Evolutionary conservation across 2,113 vertebrate species (phyloP).

Genomic region (Heterotis niloticus): DNA sequence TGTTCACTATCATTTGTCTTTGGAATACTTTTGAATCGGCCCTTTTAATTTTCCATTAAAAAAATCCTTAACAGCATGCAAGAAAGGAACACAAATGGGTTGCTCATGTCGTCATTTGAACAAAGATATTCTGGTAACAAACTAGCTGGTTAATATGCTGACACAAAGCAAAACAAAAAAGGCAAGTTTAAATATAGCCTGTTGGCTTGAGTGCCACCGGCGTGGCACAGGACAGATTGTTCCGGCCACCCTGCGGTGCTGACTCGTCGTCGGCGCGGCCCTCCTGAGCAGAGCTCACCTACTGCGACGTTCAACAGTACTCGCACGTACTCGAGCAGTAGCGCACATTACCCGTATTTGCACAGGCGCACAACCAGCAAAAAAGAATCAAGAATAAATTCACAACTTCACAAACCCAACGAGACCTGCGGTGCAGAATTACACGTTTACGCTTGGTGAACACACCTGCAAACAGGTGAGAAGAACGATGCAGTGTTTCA

Average conservation of each 20-base stretch:
- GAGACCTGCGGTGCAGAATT: not conserved
- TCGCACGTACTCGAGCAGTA: not conserved
- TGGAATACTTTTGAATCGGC: too few relatives aligned
- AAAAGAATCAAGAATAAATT: not conserved
- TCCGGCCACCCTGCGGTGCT: not conserved
- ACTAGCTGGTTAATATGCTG: not conserved
- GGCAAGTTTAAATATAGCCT: conserved; percentile 5
- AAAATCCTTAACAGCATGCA: not conserved
- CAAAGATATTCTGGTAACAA: not conserved
- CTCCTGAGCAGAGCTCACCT: not conserved
- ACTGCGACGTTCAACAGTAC: not conserved
- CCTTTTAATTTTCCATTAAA: not conserved
- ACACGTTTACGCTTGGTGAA: not conserved
- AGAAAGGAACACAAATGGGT: not conserved
- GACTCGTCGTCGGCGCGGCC: not conserved
- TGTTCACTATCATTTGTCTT: too few relatives aligned
- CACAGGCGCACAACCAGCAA: not conserved
- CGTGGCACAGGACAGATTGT: not conserved
- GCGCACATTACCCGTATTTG: too few relatives aligned
- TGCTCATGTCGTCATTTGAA: not conserved
- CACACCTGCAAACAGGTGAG: not conserved
- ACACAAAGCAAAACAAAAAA: not conserved
- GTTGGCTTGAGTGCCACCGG: not conserved
- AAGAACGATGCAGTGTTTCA: not conserved
- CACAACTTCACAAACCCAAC: not conserved